These are phyloP conservation scores for Psettodes erumei DNA, from an alignment of 2,113 vertebrate species.

Conservation along the genomic window DNA sequence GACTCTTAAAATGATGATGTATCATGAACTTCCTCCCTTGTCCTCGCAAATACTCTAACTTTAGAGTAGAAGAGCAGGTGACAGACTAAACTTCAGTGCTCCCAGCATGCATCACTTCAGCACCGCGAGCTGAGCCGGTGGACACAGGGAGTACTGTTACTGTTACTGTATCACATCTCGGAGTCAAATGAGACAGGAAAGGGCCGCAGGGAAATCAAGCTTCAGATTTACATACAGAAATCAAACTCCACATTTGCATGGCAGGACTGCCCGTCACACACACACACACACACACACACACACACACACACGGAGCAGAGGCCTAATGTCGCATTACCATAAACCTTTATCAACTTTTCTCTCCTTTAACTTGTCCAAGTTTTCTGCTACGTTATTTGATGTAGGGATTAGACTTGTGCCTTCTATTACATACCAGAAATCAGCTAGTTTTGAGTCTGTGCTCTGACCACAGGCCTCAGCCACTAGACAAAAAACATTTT, in stretches of 20 bases:
- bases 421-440: background rate
- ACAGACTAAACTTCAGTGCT: too few relatives aligned
- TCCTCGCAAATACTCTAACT: background rate
- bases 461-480: background rate
- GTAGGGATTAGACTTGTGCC: too few relatives aligned
- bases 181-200: conserved; percentile 67
- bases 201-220: conserved; percentile 28
- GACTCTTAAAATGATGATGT: background rate
- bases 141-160: conserved; percentile 39
- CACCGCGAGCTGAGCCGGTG: conserved; percentile 5
- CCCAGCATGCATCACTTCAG: conserved; percentile 39
- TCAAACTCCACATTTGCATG: conserved; percentile 57
- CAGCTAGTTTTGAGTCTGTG: background rate
- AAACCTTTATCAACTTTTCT: fast-evolving
- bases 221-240: conserved; percentile 45
- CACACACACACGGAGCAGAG: background rate
- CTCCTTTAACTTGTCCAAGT: background rate
- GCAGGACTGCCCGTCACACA: background rate
- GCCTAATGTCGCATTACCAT: background rate
- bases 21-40: background rate
- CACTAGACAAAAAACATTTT: background rate
- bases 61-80: background rate
- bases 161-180: conserved; percentile 41
- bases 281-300: too few relatives aligned
- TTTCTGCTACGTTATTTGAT: background rate